Evolutionary conservation across 2,113 vertebrate genomes (phyloP).

Genomic region (Bos taurus): ARS-UCD2.0 NC_037346.1:42271501-42272000

Average conservation of each 20-base stretch:
- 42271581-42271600: not conserved
- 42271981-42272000: not conserved
- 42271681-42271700: not conserved
- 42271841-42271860: not conserved
- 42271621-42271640: not conserved
- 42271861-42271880: not conserved
- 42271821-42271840: not conserved
- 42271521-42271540: not conserved
- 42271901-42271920: not conserved
- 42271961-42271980: not conserved
- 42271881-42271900: not conserved
- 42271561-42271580: not conserved
- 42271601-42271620: not conserved
- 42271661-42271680: not conserved
- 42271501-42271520: not conserved
- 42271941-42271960: not conserved
- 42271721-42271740: not conserved
- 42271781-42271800: not conserved
- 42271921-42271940: not conserved
- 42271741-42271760: not conserved
- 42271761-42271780: fast-evolving
- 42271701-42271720: not conserved
- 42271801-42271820: not conserved
- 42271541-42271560: not conserved
- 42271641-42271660: not conserved